These are phyloP conservation scores for Oppia nitens DNA, from an alignment of 1,140 invertebrate species.

Conservation along the genomic window DNA sequence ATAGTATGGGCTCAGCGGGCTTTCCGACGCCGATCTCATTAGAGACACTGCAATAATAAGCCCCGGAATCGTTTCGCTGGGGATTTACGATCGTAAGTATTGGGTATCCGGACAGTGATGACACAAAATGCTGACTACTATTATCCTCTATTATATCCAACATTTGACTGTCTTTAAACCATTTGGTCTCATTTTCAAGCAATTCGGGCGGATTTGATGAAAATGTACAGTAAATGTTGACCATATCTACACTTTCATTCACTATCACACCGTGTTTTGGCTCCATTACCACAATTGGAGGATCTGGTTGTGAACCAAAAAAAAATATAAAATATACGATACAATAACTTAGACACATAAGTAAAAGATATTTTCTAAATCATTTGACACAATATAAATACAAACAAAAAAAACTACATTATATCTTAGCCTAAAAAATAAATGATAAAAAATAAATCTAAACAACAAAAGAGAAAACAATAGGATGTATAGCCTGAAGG, in stretches of 20 bases:
- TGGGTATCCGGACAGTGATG: constrained; percentile 13
- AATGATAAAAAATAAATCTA: neutral
- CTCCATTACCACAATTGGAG: constrained; percentile 23
- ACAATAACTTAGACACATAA: neutral
- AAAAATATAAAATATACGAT: constrained; percentile 5
- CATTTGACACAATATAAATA: no score
- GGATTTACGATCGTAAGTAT: constrained; percentile 53
- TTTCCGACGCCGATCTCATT: constrained; percentile 53
- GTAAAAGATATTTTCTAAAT: constrained; percentile 3
- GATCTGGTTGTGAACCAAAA: constrained; percentile 15
- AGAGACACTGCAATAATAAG: constrained; percentile 55
- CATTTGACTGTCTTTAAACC: constrained; percentile 20
- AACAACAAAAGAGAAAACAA: neutral
- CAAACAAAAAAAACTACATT: neutral
- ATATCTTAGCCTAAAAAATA: constrained; percentile 2
- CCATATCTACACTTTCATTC: constrained; percentile 19
- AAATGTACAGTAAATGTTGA: constrained; percentile 22
- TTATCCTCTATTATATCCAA: constrained; percentile 16
- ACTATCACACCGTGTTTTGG: constrained; percentile 20
- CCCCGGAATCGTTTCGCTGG: constrained; percentile 53
- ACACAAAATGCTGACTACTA: constrained; percentile 11
- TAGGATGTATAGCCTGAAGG: neutral
- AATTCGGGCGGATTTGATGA: constrained; percentile 22
- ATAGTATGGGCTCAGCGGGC: constrained; percentile 15
- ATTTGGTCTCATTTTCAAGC: constrained; percentile 16